Evolutionary conservation across 2,797 vertebrate species (phyloP).

Genomic region (Clarias laeviceps): DNA sequence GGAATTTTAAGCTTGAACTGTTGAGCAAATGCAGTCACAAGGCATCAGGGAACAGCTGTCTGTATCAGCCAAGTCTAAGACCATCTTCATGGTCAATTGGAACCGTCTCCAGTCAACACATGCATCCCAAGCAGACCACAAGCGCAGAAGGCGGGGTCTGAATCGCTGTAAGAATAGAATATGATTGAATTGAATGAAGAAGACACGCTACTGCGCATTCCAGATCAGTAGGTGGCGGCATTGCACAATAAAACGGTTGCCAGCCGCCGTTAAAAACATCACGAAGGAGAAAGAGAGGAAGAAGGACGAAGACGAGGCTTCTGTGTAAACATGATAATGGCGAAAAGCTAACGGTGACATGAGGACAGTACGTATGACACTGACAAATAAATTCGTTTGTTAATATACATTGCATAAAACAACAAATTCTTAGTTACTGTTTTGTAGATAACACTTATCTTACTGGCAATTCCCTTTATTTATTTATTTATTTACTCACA

Average conservation of each 20-base stretch:
- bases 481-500: not conserved
- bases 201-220: not conserved
- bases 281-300: not conserved
- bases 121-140: too few relatives aligned
- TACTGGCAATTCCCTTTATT: not conserved
- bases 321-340: slow-evolving; percentile 11
- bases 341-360: slow-evolving; percentile 20
- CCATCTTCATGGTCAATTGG: too few relatives aligned
- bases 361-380: slow-evolving; percentile 20
- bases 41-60: too few relatives aligned
- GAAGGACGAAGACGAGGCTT: not conserved
- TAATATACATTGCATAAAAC: not conserved
- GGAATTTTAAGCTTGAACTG: too few relatives aligned
- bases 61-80: too few relatives aligned
- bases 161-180: too few relatives aligned
- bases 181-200: too few relatives aligned
- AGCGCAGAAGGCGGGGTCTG: too few relatives aligned
- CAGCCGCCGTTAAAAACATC: not conserved
- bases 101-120: too few relatives aligned
- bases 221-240: slow-evolving; percentile 12
- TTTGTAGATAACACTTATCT: not conserved
- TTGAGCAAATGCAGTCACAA: too few relatives aligned
- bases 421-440: not conserved
- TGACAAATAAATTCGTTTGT: not conserved
- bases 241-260: not conserved